Evolutionary conservation across 2,797 vertebrate genomes (phyloP).

Genomic region (Tauraco hartlaubi): DNA sequence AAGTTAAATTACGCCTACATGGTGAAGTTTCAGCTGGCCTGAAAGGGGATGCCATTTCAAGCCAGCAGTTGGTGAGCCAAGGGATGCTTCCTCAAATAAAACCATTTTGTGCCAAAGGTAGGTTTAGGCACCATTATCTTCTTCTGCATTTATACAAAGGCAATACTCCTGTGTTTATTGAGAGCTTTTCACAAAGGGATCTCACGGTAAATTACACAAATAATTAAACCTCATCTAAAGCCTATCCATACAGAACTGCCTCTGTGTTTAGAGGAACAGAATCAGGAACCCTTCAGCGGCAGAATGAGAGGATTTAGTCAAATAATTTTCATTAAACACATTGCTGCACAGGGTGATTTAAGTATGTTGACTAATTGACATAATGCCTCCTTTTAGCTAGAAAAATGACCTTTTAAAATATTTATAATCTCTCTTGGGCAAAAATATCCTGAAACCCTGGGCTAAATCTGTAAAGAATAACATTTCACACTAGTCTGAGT

Average conservation of each 20-base stretch:
- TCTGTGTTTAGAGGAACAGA: neutral
- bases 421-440: neutral
- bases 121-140: neutral
- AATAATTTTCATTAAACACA: slow-evolving; percentile 22
- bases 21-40: neutral
- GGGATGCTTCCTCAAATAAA: neutral
- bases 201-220: neutral
- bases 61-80: neutral
- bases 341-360: neutral
- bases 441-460: neutral
- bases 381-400: neutral
- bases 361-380: neutral
- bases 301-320: slow-evolving; percentile 25
- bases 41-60: neutral
- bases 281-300: neutral
- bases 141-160: neutral
- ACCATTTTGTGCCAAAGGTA: neutral
- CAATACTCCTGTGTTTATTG: neutral
- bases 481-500: neutral
- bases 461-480: neutral
- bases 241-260: neutral
- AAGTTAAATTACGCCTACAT: slow-evolving; percentile 10
- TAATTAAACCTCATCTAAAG: neutral
- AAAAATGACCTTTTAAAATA: slow-evolving; percentile 44
- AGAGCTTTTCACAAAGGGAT: neutral